A percentile compares a stretch with the other conserved stretches of the same genome.
These are phyloP conservation scores for Micropoecilia bifurca DNA, from an alignment of 2,797 vertebrate genomes.

Conservation along the genomic window DNA sequence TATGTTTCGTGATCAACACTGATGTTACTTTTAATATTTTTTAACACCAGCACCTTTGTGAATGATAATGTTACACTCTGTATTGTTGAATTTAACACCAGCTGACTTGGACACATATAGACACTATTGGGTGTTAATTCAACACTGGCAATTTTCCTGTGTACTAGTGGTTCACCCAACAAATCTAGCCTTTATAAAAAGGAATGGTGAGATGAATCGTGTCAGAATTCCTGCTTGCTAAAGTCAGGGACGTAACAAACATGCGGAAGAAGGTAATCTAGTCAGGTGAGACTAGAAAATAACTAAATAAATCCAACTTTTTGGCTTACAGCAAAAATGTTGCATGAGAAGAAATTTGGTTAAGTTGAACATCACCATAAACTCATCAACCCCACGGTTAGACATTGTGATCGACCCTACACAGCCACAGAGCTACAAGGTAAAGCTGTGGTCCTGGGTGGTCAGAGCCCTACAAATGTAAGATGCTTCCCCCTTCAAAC, in stretches of 20 bases:
- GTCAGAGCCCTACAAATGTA: neutral
- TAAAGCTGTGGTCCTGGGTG: neutral
- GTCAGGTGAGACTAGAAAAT: neutral
- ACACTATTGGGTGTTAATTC: too few relatives aligned
- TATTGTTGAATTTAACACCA: too few relatives aligned
- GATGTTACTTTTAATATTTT: too few relatives aligned
- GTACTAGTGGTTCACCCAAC: neutral
- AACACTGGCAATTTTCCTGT: too few relatives aligned
- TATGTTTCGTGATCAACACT: too few relatives aligned
- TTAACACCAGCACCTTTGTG: too few relatives aligned
- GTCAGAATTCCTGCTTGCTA: neutral
- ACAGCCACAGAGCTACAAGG: neutral
- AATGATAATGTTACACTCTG: too few relatives aligned
- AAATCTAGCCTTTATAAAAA: neutral
- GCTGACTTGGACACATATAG: too few relatives aligned
- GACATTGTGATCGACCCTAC: neutral
- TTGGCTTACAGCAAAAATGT: neutral
- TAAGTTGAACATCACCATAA: neutral
- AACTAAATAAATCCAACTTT: neutral
- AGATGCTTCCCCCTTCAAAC: neutral
- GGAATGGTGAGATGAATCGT: neutral
- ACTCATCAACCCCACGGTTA: neutral
- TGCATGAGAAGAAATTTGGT: neutral
- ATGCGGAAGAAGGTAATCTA: neutral
- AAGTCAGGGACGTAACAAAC: neutral